Evolutionary conservation across 2,797 vertebrate species (phyloP), one percentile per base, ranked within the genome.

Genomic region (Sebastes oblongus): DNA sequence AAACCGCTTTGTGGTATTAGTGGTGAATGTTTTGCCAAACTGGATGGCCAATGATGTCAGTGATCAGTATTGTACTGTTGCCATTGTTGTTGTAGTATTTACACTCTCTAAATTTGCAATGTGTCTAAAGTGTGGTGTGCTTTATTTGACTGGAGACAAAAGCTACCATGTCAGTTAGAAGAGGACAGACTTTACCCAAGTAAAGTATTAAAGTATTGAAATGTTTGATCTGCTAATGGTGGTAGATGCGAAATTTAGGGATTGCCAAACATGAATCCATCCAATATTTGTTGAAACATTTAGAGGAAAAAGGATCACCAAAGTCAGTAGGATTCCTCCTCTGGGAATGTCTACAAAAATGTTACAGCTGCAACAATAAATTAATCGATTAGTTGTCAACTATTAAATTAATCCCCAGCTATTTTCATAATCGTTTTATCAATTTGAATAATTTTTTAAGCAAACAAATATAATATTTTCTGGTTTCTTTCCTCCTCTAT

Each of bases 61-160:
- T 54, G 66, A 72, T 77, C 16, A 65, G 39, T 36, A 4, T 55
- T 46, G 34, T 65, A 5, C 24, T 34, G n/a, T 42, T 71, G 46
- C 12, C 25, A 14, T 39, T 56, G 52, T 4, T 52, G 20, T 24
- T 69, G 20, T 72, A 3, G 52, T 79, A 78, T 78, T 34, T 58
- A 71, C 65, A 80, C 27, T 66, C 55, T 56, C 16, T 58, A 75
- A 60, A 36, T 68, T 50, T 5, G 11, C 16, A 20, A 69, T 8
- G 59, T 72, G 42, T 82, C 18, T 79, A 86, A 89, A 86, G 81
- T 87, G 84, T 75, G 34, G 16, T 77, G 84, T 88, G 82, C 79
- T 83, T 87, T 20, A 34, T 72, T 66, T 72, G 67, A 78, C 77
- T 68, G 2, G 1, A 52, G 27, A 66, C 59, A 66, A 55, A 78